Base-by-base conservation (phyloP, 2,797 vertebrate genomes). In the Moxostoma hubbsi region DNA sequence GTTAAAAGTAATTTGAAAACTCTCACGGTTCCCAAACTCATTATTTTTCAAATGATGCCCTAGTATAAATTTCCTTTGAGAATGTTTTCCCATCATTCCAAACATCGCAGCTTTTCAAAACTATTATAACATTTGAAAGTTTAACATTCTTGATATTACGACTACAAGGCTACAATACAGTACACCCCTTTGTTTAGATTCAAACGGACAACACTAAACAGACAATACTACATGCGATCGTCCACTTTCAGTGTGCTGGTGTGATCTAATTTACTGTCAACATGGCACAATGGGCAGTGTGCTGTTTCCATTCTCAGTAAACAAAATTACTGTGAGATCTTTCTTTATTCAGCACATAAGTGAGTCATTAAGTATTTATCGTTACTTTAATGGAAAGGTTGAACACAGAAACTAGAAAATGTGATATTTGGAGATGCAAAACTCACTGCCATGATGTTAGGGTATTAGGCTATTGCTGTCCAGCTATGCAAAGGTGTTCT, bases 1-100 rank as follows among this genome's bases (percentile, higher is more conserved):
- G 81, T 81, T 73, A 76, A 75, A 75, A 75, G 77, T 53, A 12
- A 73, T 77, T 67, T 55, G 46, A 80, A 68, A 59, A 59, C 54
- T 55, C 68, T 18, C 66, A 53, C 55, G 13, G 18, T 64, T 70
- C 50, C 49, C 12, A 59, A 76, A 59, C 51, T 79, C 59, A 76
- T 79, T 79, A 72, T 65, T 61, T 75, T 51, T 51, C 73, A 71
- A 80, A 70, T 53, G 10, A 18, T 71, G 16, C 55, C 51, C 4
- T 73, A 36, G 57, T 7, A 54, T n/a, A n/a, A 66, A 55, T 58
- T 71, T 68, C 65, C 73, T 82, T 77, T 15, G 7, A 64, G 66
- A 80, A 80, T 57, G 51, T 54, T 63, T 71, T 45, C 74, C 24
- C 77, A 73, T 80, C 50, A 62, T 64, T 7, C 58, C n/a, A 63